Evolutionary conservation across 2,797 vertebrate genomes (phyloP).

Genomic region (Manis javanica): DNA sequence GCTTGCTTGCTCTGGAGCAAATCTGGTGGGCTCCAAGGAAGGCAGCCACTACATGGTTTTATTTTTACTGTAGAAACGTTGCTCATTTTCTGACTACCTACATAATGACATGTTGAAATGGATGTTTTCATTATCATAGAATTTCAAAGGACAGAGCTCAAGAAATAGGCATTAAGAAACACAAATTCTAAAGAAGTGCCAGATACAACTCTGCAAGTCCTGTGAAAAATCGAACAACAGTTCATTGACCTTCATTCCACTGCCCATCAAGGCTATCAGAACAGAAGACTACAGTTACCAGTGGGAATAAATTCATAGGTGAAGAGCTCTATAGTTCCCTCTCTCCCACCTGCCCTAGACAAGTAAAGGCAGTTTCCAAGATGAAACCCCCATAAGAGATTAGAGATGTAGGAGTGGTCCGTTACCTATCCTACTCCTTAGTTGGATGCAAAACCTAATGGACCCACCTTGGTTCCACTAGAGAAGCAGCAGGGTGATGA

Average conservation of each 20-base stretch:
- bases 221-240: neutral
- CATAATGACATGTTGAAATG: neutral
- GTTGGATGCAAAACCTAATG: too few relatives aligned
- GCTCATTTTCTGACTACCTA: neutral
- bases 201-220: neutral
- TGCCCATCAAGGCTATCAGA: neutral
- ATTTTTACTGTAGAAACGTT: neutral
- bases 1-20: neutral
- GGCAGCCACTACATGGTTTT: neutral
- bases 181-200: neutral
- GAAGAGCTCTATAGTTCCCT: neutral
- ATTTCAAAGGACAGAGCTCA: neutral
- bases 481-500: too few relatives aligned
- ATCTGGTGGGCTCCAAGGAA: too few relatives aligned
- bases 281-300: neutral
- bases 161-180: neutral
- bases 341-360: neutral
- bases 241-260: neutral
- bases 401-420: neutral
- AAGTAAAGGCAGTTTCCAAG: neutral
- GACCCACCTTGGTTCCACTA: too few relatives aligned
- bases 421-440: neutral
- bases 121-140: neutral
- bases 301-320: neutral
- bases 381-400: neutral